Evolutionary conservation across 2,797 vertebrate species (phyloP), one percentile per base, ranked within the genome.

Genomic region (Vespertilio murinus): DNA sequence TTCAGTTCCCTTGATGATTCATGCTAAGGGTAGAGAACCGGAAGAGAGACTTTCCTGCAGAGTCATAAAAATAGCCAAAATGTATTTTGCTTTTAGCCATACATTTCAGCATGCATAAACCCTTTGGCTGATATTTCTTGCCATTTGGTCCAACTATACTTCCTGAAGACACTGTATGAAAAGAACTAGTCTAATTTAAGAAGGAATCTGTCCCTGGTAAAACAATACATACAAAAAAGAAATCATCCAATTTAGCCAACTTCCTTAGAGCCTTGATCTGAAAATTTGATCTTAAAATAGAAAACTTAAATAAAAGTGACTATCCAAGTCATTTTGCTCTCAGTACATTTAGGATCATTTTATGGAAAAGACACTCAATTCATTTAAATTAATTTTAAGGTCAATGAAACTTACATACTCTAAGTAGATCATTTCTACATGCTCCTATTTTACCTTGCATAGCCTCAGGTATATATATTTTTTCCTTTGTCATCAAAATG

Each of bases 151-250:
- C 81, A 97, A 93, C 59, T 94, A 80, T 88, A 95, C 94, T 97
- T 96, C 95, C 94, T 94, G 90, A 95, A 97, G 96, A 92, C 65
- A 92, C 85, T 88, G 81, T 96, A 96, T 90, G 90, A 90, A 95
- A 96, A 95, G 85, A 94, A 89, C 69, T 90, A 88, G 54, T 95
- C 94, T 95, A 95, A 97, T 97, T 97, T 97, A 96, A 96, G 96
- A 95, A 94, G 67, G 90, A 97, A 95, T 96, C 94, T 96, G 92
- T 97, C 84, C 78, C 95, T 92, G 69, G 81, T 96, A 78, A 96
- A 96, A 96, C 84, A 97, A 97, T 97, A 69, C 95, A 95, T 82
- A 83, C 79, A 90, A 69, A 96, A 82, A 88, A 84, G 64, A 79
- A 90, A 84, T 69, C 49, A 96, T 92, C 38, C 3, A 78, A n/a